Evolutionary conservation across 1,140 invertebrate species (phyloP).

Genomic region (Eumaeus atala): DNA sequence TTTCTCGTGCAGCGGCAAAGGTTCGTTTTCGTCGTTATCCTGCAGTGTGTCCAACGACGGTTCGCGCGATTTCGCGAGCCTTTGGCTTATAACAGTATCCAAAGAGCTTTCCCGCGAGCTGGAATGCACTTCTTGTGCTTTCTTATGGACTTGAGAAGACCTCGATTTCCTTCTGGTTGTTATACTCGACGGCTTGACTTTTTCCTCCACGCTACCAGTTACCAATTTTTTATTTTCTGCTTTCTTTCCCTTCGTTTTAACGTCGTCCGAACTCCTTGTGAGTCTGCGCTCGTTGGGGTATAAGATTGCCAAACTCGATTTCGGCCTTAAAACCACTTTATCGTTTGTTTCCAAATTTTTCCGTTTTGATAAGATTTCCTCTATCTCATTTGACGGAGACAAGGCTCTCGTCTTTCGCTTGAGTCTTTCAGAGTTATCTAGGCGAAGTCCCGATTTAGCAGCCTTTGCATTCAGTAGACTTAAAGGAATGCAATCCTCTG

Average conservation of each 20-base stretch:
- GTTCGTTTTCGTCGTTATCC: conserved; percentile 74
- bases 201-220: conserved; percentile 36
- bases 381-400: conserved; percentile 70
- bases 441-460: conserved; percentile 42
- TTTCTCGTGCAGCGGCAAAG: conserved; percentile 73
- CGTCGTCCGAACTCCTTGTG: conserved; percentile 55
- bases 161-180: conserved; percentile 60
- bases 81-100: conserved; percentile 58
- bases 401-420: conserved; percentile 68
- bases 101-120: conserved; percentile 70
- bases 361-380: conserved; percentile 67
- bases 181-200: conserved; percentile 41
- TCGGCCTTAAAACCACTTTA: conserved; percentile 56
- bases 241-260: conserved; percentile 47
- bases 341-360: conserved; percentile 50
- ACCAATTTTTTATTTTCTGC: conserved; percentile 47
- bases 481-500: conserved; percentile 70
- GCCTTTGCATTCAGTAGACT: conserved; percentile 66
- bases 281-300: conserved; percentile 55
- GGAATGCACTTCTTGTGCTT: conserved; percentile 51
- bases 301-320: conserved; percentile 59
- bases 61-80: conserved; percentile 59
- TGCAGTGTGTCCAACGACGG: conserved; percentile 59
- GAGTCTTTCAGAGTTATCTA: conserved; percentile 61
- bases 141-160: conserved; percentile 54